Percentiles rank a stretch among this genome's conserved stretches.
Conservation (phyloP, 2,797 vertebrate genomes). For the Microhierax caerulescens region DNA sequence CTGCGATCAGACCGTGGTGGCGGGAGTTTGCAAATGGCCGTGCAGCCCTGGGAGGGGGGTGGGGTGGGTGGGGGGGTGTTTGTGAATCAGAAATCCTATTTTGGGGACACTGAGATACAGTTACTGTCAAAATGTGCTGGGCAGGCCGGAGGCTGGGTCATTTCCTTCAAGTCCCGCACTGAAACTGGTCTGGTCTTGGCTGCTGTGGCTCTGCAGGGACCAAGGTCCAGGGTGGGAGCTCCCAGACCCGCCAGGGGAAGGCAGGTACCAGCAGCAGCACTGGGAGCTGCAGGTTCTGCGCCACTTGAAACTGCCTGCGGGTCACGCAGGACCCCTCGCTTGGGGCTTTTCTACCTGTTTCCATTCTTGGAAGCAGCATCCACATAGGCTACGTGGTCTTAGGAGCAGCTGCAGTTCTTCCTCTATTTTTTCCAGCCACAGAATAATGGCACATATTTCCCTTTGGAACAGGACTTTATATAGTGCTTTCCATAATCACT, state of each 20-base stretch:
- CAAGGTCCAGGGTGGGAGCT: neutral
- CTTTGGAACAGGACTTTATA: neutral
- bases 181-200: neutral
- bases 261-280: neutral
- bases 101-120: neutral
- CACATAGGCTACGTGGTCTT: neutral
- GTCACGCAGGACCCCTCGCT: accelerated
- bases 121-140: accelerated
- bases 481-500: neutral
- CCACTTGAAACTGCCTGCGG: neutral
- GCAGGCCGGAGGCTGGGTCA: neutral
- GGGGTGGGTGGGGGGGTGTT: too few relatives aligned
- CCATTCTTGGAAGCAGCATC: neutral
- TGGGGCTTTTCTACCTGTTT: neutral
- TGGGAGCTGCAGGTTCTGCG: neutral
- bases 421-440: neutral
- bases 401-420: neutral
- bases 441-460: neutral
- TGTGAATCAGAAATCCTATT: neutral
- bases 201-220: neutral
- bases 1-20: accelerated
- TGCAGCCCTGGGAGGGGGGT: accelerated
- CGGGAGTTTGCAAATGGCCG: neutral
- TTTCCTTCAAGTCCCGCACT: neutral
- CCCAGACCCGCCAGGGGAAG: accelerated